A percentile compares a stretch with the other conserved stretches of the same genome.
These are phyloP conservation scores for Dolomedes plantarius DNA, from an alignment of 2,888 invertebrate genomes.

Conservation along the genomic window DNA sequence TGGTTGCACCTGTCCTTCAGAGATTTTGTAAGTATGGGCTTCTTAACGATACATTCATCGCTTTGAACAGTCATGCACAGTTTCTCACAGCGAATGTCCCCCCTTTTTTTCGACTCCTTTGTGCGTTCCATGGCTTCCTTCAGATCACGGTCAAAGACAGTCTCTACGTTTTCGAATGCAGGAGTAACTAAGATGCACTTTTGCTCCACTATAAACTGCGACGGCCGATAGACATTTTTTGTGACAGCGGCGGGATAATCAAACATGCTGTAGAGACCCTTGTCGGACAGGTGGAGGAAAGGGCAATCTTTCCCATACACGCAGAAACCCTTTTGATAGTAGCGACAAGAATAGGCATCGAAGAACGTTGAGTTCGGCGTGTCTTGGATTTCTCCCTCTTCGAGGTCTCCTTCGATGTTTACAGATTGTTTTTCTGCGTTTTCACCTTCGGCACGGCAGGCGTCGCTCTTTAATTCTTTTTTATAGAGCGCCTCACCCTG, in stretches of 20 bases:
- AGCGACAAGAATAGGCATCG: constrained; percentile 13
- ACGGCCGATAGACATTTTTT: no score
- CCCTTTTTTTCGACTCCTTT: not conserved
- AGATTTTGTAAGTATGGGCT: no score
- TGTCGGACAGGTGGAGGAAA: constrained; percentile 26
- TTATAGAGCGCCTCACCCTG: no score
- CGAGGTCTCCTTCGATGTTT: constrained; percentile 15
- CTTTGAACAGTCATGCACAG: not conserved
- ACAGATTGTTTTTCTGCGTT: constrained; percentile 1
- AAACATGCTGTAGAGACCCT: constrained; percentile 41
- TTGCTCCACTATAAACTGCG: no score
- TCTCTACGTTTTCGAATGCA: not conserved
- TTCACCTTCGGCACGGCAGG: no score
- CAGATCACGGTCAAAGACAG: constrained; percentile 39
- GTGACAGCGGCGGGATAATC: not conserved
- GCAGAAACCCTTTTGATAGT: constrained; percentile 25
- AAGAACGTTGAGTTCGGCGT: not conserved
- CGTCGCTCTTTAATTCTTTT: no score
- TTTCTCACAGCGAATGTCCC: not conserved
- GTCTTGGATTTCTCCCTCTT: constrained; percentile 49
- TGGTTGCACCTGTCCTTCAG: no score
- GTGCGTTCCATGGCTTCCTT: constrained; percentile 25
- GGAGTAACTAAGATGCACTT: no score
- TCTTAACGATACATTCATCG: no score
- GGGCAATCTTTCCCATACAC: constrained; percentile 20